These are phyloP conservation scores for Baccha elongata DNA, from an alignment of 2,888 invertebrate genomes.

Conservation along the genomic window DNA sequence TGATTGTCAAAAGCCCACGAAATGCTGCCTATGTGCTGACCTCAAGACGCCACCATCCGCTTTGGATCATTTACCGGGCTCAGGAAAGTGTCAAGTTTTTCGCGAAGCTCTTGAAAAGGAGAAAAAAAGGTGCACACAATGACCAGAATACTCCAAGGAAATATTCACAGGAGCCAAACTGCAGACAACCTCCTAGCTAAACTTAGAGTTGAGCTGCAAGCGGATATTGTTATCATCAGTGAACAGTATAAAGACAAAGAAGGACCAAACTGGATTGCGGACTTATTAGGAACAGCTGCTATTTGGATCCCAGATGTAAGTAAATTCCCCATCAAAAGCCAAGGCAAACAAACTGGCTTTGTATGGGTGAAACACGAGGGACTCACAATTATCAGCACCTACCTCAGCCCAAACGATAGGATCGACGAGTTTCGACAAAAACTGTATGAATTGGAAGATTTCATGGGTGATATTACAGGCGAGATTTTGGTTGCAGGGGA, in stretches of 20 bases:
- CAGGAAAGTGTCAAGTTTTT: conserved; percentile 7
- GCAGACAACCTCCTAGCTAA: conserved; percentile 30
- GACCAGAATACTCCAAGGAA: conserved; percentile 26
- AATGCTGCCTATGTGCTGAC: neutral
- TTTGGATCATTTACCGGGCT: neutral
- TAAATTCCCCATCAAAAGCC: no score
- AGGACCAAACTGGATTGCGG: conserved; percentile 1
- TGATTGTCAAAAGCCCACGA: neutral
- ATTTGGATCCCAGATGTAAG: no score
- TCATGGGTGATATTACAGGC: no score
- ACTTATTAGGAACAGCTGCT: no score
- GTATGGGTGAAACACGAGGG: no score
- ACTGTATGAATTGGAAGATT: no score
- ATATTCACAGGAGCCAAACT: conserved; percentile 37
- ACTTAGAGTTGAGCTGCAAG: conserved; percentile 9
- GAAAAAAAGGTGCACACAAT: neutral
- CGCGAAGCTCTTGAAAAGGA: neutral
- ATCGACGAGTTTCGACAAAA: no score
- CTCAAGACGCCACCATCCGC: neutral
- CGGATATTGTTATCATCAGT: conserved; percentile 30
- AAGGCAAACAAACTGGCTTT: no score
- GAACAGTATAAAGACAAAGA: conserved; percentile 22
- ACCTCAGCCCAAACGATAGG: no score
- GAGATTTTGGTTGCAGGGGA: no score
- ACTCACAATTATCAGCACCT: no score